Conservation (phyloP, 2,113 vertebrate species). For the Chionodraco myersi region DNA sequence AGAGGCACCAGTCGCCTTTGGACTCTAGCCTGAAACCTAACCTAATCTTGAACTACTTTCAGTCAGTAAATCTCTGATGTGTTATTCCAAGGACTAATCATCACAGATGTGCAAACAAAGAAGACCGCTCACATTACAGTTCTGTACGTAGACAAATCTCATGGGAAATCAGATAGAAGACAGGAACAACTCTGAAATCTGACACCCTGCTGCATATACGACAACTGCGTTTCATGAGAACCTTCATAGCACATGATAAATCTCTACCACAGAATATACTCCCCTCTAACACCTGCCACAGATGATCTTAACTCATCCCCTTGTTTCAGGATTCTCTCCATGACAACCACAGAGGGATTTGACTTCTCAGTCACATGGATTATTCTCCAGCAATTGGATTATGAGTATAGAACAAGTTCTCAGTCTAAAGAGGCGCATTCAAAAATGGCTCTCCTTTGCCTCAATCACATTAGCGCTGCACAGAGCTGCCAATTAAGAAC, state of each 20-base stretch:
- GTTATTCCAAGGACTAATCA: not conserved
- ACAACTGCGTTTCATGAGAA: not conserved
- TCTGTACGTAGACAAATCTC: not conserved
- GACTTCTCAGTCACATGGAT: conserved; percentile 70
- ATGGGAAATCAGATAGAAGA: not conserved
- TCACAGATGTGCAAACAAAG: conserved; percentile 17
- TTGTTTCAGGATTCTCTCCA: conserved; percentile 27
- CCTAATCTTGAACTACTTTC: not conserved
- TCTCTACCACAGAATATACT: not conserved
- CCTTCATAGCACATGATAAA: not conserved
- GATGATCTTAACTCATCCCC: conserved; percentile 25
- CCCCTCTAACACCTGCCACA: not conserved
- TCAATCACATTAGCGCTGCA: conserved; percentile 77
- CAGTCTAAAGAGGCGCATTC: conserved; percentile 67
- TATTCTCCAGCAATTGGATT: conserved; percentile 76
- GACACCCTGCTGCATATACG: not conserved
- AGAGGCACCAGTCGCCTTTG: conserved; percentile 26
- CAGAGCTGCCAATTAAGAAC: conserved; percentile 77
- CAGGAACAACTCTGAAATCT: not conserved
- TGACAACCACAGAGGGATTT: conserved; percentile 57
- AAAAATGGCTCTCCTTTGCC: conserved; percentile 64
- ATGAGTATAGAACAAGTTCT: conserved; percentile 74
- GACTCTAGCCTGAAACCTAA: not conserved
- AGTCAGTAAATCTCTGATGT: too few relatives aligned
- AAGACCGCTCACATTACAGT: not conserved